A percentile compares a stretch with the other conserved stretches of the same genome.
Conservation (phyloP, 2,113 vertebrate genomes). For the Morone saxatilis region DNA sequence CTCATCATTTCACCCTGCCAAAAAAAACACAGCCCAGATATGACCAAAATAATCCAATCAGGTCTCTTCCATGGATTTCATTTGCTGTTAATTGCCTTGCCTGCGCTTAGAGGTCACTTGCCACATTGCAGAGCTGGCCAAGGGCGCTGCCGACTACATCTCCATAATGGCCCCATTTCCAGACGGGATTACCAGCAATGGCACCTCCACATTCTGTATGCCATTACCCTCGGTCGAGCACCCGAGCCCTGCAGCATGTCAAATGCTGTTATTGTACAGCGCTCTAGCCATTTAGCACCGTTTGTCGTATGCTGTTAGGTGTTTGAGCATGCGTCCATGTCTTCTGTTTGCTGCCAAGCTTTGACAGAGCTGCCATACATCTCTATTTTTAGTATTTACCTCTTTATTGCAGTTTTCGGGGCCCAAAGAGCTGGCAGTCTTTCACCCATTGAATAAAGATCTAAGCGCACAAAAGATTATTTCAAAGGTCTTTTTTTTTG, state of each 20-base stretch:
- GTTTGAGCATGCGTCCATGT: slow-evolving; percentile 9
- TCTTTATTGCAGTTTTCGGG: neutral
- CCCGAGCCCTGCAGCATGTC: slow-evolving; percentile 36
- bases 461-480: neutral
- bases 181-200: slow-evolving; percentile 39
- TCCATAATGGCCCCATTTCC: slow-evolving; percentile 56
- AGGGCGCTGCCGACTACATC: slow-evolving; percentile 42
- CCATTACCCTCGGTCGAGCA: slow-evolving; percentile 49
- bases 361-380: neutral
- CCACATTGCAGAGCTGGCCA: slow-evolving; percentile 39
- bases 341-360: slow-evolving; percentile 20
- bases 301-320: slow-evolving; percentile 25
- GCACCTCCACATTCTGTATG: slow-evolving; percentile 24
- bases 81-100: slow-evolving; percentile 66
- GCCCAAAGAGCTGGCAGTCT: neutral
- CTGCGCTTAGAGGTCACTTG: slow-evolving; percentile 58
- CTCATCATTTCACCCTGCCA: slow-evolving; percentile 40
- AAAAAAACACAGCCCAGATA: neutral
- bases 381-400: slow-evolving; percentile 11
- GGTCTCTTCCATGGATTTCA: slow-evolving; percentile 52
- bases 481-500: neutral
- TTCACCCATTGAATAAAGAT: neutral
- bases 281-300: slow-evolving; percentile 30
- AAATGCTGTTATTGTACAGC: slow-evolving; percentile 23
- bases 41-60: slow-evolving; percentile 72